Base-by-base conservation (phyloP, 2,797 vertebrate species). In the Anguilla marmorata region DNA sequence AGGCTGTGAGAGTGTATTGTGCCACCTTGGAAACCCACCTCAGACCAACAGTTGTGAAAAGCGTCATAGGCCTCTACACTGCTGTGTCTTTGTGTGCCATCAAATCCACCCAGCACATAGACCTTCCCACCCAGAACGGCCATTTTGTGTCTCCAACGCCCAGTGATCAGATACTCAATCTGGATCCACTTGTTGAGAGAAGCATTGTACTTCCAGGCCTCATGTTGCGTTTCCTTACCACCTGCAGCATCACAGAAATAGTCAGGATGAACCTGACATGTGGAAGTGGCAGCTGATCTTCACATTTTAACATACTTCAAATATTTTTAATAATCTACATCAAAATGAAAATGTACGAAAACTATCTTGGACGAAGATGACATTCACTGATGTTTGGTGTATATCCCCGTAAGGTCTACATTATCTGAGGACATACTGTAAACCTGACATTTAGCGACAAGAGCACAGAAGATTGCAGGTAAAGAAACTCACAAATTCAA, bases 81-180 rank as follows among this genome's bases (percentile, higher is more conserved):
- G 91, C 94, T 95, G 87, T 98, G 97, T 87, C 98, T 96, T 90
- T 98, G 97, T 88, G 92, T 89, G 80, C 99, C 98, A 87, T 99
- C 98, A 0, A 99, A 99, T 0, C 99, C 98, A 11, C 98, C 98
- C 0, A 99, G 91, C 11, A 93, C 97, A 0, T 98, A 99, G 0
- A 99, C 97, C 89, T 97, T 99, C 89, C 98, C 98, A 0, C 96
- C 95, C 33, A 97, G 56, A 69, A 98, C 97, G 0, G 97, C 98
- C 98, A 99, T 99, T 93, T 99, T 99, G 94, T 99, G 99, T 90
- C 99, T 97, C 98, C 98, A 99, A 88, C 99, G 97, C 0, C 97
- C 98, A 6, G 91, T 95, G 54, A 92, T 95, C 88, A 99, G 94
- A 45, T 97, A 94, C 85, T 99, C 98, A 0, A 98, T 97, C 93